Base-by-base conservation (phyloP, 2,888 invertebrate genomes). In the Platerodrilus igneus region DNA sequence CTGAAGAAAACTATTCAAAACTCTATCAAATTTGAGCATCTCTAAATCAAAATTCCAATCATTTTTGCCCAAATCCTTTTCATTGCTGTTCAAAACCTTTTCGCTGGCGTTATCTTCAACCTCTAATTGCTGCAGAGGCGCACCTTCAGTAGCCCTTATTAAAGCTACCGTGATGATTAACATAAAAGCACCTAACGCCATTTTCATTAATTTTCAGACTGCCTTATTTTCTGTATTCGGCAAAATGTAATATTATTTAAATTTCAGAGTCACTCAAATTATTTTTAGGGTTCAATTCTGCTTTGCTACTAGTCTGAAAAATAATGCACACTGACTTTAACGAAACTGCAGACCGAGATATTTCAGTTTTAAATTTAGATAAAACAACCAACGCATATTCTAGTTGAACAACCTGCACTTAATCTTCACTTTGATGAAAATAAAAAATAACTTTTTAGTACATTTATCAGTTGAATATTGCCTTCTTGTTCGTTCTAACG, bases 1-100 rank as follows among this genome's bases (percentile, higher is more conserved):
- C 7, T 47, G 35, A 10, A 55, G 21, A 13, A 51, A 52, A 4
- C 38, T 31, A 11, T 44, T 38, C 18, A 55, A 19, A 25, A 23
- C 15, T 16, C 46, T 44, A 10, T 51, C 50, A 6, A 52, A 20
- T 15, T 30, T 35, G 4, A 34, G 25, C 29, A 33, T 14, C 10
- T 30, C 15, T 8, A 16, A 4, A 4, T 26, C 23, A n/a, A n/a
- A n/a, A n/a, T n/a, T 10, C 27, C 14, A 17, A 23, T 9, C 16
- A 1, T 17, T 19, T 16, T 11, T 23, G n/a, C n/a, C n/a, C n/a
- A n/a, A n/a, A n/a, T n/a, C n/a, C 16, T 23, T 30, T 30, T 32
- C 27, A 22, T 2, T 21, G 21, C 5, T 15, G 23, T n/a, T 13
- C n/a, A 2, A 3, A 16, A 21, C 31, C 11, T 10, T 11, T 2